Percentiles rank a stretch among this genome's conserved stretches.
phyloP scores from a whole-genome alignment of 2,888 invertebrate genomes.

The Amaurobius ferox region DNA sequence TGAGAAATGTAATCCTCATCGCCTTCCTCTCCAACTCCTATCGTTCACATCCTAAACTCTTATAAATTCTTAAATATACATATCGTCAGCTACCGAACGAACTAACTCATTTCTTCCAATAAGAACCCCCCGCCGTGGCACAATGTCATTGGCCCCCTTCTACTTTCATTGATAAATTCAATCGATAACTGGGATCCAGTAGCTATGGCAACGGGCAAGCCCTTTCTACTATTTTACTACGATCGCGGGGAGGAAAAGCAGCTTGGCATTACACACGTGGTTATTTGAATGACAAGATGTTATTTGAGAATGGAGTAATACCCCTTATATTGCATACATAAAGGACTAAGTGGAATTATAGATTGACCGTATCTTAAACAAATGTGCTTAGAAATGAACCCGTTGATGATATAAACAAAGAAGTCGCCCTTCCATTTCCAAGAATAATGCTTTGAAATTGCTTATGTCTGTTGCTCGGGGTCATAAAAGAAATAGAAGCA shows the following conservation, averaged over 20 bases:
- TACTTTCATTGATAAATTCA: slow-evolving; percentile 13
- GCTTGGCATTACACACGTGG: not conserved
- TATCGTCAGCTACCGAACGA: not conserved
- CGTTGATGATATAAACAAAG: no score
- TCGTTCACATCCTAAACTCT: not conserved
- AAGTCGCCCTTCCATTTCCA: no score
- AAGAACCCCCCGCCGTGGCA: not conserved
- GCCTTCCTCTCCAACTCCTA: not conserved
- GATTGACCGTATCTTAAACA: not conserved
- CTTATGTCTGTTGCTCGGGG: no score
- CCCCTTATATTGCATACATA: not conserved
- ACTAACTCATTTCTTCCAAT: not conserved
- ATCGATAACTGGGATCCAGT: slow-evolving; percentile 3
- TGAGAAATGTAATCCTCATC: not conserved
- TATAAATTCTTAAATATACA: slow-evolving; percentile 8
- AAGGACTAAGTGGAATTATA: not conserved
- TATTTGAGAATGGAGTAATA: not conserved
- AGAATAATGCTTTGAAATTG: no score
- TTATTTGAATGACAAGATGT: slow-evolving; percentile 2
- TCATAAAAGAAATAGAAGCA: no score
- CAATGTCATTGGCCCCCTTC: not conserved
- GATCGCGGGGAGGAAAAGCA: not conserved
- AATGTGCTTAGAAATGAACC: not conserved
- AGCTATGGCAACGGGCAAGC: not conserved
- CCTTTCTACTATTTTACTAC: slow-evolving; percentile 12